These are phyloP conservation scores for Actinernus sp. DNA, from an alignment of 92 coral and sea anemone genomes.

Conservation along the genomic window DNA sequence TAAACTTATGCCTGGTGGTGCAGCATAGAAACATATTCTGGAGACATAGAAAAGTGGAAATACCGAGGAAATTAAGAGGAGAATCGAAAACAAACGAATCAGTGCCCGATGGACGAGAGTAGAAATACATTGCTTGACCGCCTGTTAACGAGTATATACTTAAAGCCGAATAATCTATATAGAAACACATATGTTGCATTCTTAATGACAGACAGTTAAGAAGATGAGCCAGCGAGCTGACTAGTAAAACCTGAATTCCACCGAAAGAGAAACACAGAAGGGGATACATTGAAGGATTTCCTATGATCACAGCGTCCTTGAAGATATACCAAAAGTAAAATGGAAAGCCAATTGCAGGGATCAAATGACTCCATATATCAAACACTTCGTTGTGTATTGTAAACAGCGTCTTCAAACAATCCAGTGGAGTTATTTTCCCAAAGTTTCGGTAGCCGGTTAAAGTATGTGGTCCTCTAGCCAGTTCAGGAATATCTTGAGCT, in stretches of 20 bases:
- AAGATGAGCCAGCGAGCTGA: constrained; percentile 91
- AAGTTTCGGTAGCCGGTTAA: background rate
- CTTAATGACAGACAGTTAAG: constrained; percentile 90
- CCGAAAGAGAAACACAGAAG: constrained; percentile 82
- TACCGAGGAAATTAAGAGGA: constrained; percentile 17
- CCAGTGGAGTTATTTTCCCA: constrained; percentile 1
- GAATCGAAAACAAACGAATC: constrained; percentile 11
- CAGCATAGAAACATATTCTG: constrained; percentile 37
- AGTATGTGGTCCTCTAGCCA: background rate
- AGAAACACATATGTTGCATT: constrained; percentile 84
- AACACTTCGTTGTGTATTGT: constrained; percentile 79
- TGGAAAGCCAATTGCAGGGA: constrained; percentile 61
- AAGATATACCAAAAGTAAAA: constrained; percentile 52
- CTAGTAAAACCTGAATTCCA: constrained; percentile 48
- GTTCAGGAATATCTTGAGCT: background rate
- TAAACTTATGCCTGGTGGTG: constrained; percentile 13
- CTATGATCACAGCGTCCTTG: constrained; percentile 39
- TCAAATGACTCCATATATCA: constrained; percentile 93
- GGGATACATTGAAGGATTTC: constrained; percentile 78
- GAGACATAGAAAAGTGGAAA: constrained; percentile 6
- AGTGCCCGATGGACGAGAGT: constrained; percentile 43
- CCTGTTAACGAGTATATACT: constrained; percentile 81
- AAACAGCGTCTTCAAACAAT: constrained; percentile 77
- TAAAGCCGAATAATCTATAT: constrained; percentile 90
- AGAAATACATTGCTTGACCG: constrained; percentile 69